A percentile compares a stretch with the other conserved stretches of the same genome.
Evolutionary conservation across 2,888 invertebrate species (phyloP).

Genomic region (Drosophila kambysellisi): DNA sequence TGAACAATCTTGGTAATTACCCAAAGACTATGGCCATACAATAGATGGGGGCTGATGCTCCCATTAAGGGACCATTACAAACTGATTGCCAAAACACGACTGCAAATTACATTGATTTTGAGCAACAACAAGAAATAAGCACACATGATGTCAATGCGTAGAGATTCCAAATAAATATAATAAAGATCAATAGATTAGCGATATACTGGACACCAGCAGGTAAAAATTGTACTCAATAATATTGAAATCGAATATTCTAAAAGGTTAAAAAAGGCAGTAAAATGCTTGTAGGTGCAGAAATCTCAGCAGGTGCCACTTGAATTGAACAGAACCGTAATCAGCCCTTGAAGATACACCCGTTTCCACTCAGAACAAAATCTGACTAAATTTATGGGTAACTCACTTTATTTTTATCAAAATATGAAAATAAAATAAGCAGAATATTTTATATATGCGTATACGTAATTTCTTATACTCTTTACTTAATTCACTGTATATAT

Average conservation of each 20-base stretch:
- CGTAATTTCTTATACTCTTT: not conserved
- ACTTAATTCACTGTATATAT: not conserved
- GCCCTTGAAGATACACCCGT: not conserved
- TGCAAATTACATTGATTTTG: not conserved
- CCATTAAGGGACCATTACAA: constrained; percentile 2
- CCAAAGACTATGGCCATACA: constrained; percentile 15
- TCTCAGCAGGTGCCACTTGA: not conserved
- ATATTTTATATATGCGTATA: no score
- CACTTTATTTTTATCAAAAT: not conserved
- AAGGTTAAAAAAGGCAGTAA: not conserved
- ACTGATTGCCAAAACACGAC: constrained; percentile 6
- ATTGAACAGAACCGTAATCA: not conserved
- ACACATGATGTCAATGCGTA: not conserved
- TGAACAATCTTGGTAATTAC: constrained; percentile 54
- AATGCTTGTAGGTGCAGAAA: not conserved
- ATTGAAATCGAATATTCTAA: not conserved
- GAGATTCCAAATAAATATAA: not conserved
- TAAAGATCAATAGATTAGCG: not conserved
- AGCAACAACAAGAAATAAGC: not conserved
- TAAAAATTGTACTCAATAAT: not conserved
- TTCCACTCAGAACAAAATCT: not conserved
- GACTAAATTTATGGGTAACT: not conserved
- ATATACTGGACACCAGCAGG: not conserved
- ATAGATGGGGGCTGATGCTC: not conserved
- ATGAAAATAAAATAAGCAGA: no score